These are phyloP conservation scores for Thalassophryne amazonica DNA, from an alignment of 2,797 vertebrate species.

Conservation along the genomic window DNA sequence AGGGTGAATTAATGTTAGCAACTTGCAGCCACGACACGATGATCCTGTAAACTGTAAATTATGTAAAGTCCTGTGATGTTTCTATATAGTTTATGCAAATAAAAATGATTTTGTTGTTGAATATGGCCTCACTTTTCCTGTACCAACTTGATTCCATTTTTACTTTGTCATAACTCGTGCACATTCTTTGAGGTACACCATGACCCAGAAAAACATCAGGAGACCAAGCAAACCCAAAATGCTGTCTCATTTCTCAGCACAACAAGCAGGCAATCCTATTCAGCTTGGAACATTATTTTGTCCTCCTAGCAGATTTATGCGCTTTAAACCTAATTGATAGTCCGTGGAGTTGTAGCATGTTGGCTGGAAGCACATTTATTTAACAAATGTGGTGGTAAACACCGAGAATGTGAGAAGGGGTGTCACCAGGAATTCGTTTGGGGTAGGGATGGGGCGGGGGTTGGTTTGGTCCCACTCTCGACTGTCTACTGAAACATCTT, in stretches of 20 bases:
- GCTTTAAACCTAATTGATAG: constrained; percentile 61
- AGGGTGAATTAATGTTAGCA: too few species aligned
- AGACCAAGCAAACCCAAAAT: constrained; percentile 42
- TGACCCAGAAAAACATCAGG: constrained; percentile 55
- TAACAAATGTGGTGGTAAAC: constrained; percentile 13
- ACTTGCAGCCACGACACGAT: too few species aligned
- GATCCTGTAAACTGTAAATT: too few species aligned
- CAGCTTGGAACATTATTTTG: constrained; percentile 37
- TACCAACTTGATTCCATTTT: neutral
- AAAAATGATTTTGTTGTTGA: neutral
- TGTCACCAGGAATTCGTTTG: too few species aligned
- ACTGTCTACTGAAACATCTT: too few species aligned
- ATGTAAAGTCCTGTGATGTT: too few species aligned
- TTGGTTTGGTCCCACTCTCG: too few species aligned
- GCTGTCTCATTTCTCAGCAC: constrained; percentile 57
- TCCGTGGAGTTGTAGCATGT: constrained; percentile 29
- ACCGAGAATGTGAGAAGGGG: neutral
- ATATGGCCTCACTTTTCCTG: neutral
- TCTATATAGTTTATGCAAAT: neutral
- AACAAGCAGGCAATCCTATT: constrained; percentile 46
- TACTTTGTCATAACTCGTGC: neutral
- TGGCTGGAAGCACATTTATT: constrained; percentile 24
- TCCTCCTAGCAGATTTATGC: constrained; percentile 65
- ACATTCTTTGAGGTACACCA: constrained; percentile 22
- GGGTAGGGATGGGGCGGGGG: too few species aligned